Percentiles rank a stretch among this genome's conserved stretches.
Conservation (phyloP, 1,140 invertebrate species). For the Harpegnathos saltator region DNA sequence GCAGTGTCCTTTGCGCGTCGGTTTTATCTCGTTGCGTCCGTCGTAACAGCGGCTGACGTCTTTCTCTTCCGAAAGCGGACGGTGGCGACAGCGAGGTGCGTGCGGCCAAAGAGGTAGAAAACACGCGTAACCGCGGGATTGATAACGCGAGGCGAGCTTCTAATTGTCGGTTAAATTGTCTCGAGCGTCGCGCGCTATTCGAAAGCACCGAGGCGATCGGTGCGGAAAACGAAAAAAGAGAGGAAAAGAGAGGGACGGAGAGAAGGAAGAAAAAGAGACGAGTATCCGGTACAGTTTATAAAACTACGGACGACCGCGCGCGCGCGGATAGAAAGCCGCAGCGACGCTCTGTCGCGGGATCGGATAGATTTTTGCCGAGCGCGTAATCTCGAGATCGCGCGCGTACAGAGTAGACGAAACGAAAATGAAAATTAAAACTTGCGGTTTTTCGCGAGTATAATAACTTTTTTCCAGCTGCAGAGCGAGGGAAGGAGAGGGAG, state of each 20-base stretch:
- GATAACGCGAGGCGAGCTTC: slow-evolving; percentile 64
- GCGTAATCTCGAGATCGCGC: slow-evolving; percentile 28
- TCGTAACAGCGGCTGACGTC: slow-evolving; percentile 5
- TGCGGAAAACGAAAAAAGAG: slow-evolving; percentile 16
- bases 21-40: neutral
- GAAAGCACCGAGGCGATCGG: slow-evolving; percentile 7
- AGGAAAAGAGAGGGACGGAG: no score
- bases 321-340: slow-evolving; percentile 36
- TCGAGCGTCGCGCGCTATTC: slow-evolving; percentile 47
- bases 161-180: slow-evolving; percentile 73
- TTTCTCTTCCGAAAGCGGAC: neutral
- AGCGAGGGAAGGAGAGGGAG: neutral
- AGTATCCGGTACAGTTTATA: slow-evolving; percentile 22
- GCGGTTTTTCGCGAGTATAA: slow-evolving; percentile 24
- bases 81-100: slow-evolving; percentile 21
- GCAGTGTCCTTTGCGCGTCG: neutral
- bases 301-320: slow-evolving; percentile 42
- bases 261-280: slow-evolving; percentile 6
- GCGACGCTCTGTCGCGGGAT: slow-evolving; percentile 37
- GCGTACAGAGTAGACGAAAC: neutral
- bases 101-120: slow-evolving; percentile 43
- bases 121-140: slow-evolving; percentile 43
- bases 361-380: slow-evolving; percentile 33
- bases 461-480: neutral
- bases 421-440: slow-evolving; percentile 28